Evolutionary conservation across 1,140 invertebrate genomes (phyloP).

Genomic region (Scaptomyza hsui): DNA sequence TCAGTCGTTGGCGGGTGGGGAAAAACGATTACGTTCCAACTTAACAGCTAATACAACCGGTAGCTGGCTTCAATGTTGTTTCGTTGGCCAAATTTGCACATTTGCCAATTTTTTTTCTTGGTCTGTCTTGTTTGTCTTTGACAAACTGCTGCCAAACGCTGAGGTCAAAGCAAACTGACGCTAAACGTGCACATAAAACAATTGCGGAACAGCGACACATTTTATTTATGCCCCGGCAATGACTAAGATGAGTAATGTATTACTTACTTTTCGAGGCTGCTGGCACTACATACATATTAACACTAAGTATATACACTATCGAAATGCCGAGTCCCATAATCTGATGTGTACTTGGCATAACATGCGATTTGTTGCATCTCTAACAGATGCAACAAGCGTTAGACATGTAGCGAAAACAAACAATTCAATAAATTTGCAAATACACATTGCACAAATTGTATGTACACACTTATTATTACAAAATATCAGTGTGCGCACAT

Average conservation of each 20-base stretch:
- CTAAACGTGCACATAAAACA: conserved; percentile 56
- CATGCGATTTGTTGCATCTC: background rate
- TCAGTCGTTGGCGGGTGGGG: background rate
- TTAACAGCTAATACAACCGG: conserved; percentile 9
- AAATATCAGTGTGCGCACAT: background rate
- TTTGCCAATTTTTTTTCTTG: conserved; percentile 32
- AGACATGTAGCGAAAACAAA: background rate
- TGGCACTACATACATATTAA: background rate
- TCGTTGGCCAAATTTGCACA: conserved; percentile 37
- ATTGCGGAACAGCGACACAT: conserved; percentile 73
- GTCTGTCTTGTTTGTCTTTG: conserved; percentile 34
- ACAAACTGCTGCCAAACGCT: conserved; percentile 40
- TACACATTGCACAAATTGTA: background rate
- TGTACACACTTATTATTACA: background rate
- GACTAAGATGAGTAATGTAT: conserved; percentile 15
- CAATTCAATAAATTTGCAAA: background rate
- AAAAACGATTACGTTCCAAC: background rate
- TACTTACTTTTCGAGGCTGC: conserved; percentile 30
- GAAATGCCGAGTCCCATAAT: background rate
- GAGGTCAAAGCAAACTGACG: conserved; percentile 45
- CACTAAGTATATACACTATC: background rate
- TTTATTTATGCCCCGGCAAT: conserved; percentile 41
- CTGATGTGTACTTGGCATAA: background rate
- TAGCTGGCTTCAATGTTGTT: conserved; percentile 34
- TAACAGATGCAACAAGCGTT: background rate